Evolutionary conservation across 2,888 invertebrate genomes (phyloP), one percentile per base, ranked within the genome.

Genomic region (Athrips mouffetella): DNA sequence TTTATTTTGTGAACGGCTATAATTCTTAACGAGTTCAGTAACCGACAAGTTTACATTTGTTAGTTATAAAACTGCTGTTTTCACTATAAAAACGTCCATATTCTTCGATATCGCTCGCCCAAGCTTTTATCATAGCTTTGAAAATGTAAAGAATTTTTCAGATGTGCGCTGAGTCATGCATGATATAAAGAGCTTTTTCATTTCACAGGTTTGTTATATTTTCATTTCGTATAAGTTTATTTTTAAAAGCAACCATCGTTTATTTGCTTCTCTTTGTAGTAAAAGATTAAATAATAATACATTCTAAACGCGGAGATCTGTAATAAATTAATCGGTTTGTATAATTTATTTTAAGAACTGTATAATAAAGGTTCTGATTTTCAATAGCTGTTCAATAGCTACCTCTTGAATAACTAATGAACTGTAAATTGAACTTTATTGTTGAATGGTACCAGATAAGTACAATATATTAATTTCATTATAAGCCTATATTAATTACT

Each of bases 1-100:
- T 41, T 41, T 41, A 41, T 25, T 27, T 41, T 41, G 3, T 29
- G 18, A 27, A 35, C 11, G 23, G 23, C 40, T 8, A 13, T 27
- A 27, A 41, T 41, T 41, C 10, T 15, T 27, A 27, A 13, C 30
- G 47, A 47, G 50, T 50, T 53, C 53, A 48, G 15, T 25, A 48
- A 53, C 53, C 52, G 45, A 10, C 2, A 21, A 39, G 25, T 50
- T 50, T 50, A 50, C 29, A n/a, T 44, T 18, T 37, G 11, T 29
- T 23, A 3, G 31, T 25, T 16, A 31, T 13, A 42, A 45, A 48
- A 37, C 53, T 42, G 50, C 48, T 37, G 47, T 21, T 49, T 23
- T 37, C 15, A 29, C 35, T 45, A 45, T 30, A 30, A 46, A 40
- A 33, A 18, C 27, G 33, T 39, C 39, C 47, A 37, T 44, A 39